A percentile compares a stretch with the other conserved stretches of the same genome.
Evolutionary conservation across 1,140 invertebrate genomes (phyloP).

Genomic region (Brachystomella parvula): DNA sequence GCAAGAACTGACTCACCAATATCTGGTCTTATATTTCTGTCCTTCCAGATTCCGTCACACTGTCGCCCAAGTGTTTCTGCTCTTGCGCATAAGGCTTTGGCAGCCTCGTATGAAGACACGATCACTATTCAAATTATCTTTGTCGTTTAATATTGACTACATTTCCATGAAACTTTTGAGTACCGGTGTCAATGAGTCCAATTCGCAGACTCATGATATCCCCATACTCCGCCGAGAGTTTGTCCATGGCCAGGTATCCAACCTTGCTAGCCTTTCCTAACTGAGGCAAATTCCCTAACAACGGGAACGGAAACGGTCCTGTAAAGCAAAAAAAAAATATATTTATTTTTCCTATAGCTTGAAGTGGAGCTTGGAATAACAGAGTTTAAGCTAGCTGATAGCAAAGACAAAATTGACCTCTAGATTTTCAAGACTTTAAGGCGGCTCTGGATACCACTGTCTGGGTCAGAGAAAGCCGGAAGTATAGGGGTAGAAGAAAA

Average conservation of each 20-base stretch:
- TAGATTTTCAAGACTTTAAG: too few relatives aligned
- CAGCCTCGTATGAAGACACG: neutral
- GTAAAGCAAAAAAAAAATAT: too few relatives aligned
- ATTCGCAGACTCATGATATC: neutral
- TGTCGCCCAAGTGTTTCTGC: neutral
- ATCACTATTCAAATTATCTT: neutral
- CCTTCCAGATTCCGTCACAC: neutral
- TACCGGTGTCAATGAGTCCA: neutral
- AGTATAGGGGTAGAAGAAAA: too few relatives aligned
- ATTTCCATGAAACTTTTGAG: neutral
- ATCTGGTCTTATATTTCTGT: neutral
- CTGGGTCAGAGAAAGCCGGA: too few relatives aligned
- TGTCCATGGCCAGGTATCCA: neutral
- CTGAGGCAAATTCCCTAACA: neutral
- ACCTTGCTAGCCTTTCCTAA: neutral
- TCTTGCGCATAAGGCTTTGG: neutral
- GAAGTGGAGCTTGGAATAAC: too few relatives aligned
- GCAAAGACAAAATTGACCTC: too few relatives aligned
- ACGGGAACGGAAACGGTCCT: neutral
- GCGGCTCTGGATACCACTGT: too few relatives aligned
- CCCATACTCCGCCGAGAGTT: neutral
- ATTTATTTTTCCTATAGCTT: too few relatives aligned
- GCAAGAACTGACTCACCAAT: neutral
- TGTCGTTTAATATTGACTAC: neutral
- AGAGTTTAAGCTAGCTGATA: too few relatives aligned